Percentiles rank a stretch among this genome's conserved stretches.
These are phyloP conservation scores for Lordiphosa clarofinis DNA, from an alignment of 1,140 invertebrate species.

Conservation along the genomic window DNA sequence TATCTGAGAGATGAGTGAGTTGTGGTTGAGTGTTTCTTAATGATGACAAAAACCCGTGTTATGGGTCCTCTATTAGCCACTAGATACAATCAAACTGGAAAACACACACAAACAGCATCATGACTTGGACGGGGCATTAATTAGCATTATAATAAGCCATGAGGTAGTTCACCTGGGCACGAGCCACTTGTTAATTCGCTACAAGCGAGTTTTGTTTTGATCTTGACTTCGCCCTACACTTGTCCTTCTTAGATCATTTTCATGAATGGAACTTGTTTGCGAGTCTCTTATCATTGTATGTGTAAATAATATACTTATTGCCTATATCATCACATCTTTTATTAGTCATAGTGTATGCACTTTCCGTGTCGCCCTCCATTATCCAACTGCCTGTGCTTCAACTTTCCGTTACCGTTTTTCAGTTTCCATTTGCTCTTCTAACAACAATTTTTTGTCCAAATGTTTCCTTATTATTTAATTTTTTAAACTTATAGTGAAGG, in stretches of 20 bases:
- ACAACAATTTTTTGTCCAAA: conserved; percentile 37
- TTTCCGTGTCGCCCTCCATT: not conserved
- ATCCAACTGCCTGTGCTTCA: conserved; percentile 29
- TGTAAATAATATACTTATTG: conserved; percentile 21
- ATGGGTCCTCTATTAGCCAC: conserved; percentile 9
- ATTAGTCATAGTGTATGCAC: conserved; percentile 36
- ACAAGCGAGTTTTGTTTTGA: conserved; percentile 27
- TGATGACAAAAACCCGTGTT: conserved; percentile 10
- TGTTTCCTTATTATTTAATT: conserved; percentile 52
- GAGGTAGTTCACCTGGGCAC: conserved; percentile 72
- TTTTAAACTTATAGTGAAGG: conserved; percentile 74
- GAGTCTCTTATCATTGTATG: conserved; percentile 21
- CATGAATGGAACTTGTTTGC: conserved; percentile 46
- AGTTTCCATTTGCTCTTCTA: conserved; percentile 32
- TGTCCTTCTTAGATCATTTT: conserved; percentile 20
- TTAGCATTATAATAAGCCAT: conserved; percentile 62
- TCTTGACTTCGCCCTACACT: conserved; percentile 60
- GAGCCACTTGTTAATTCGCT: conserved; percentile 59
- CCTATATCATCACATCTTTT: conserved; percentile 39
- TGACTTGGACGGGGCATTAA: conserved; percentile 52
- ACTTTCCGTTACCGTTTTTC: conserved; percentile 26
- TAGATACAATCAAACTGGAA: conserved; percentile 7
- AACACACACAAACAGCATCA: conserved; percentile 28
- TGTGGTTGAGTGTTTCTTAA: conserved; percentile 36
- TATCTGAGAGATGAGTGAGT: conserved; percentile 27